Conservation (phyloP, 64 coral and sea anemone genomes). For the Cladopsammia gracilis region DNA sequence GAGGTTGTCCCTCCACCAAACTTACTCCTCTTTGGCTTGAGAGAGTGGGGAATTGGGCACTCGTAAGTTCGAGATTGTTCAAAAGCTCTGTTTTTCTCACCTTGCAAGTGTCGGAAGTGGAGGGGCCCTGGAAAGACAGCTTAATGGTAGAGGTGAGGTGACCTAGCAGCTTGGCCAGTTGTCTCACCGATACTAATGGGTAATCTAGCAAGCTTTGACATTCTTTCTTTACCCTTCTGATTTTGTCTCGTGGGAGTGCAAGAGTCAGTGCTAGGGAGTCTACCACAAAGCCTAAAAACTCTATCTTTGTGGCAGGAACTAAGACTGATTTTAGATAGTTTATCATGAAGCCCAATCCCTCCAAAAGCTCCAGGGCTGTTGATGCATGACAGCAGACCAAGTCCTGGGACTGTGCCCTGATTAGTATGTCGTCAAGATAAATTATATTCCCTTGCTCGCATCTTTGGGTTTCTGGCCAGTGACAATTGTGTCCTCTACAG, state of each 20-base stretch:
- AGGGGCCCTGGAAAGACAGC: too few relatives aligned
- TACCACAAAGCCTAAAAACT: not conserved
- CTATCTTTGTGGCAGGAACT: not conserved
- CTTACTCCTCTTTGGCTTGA: constrained; percentile 24
- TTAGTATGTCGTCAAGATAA: not conserved
- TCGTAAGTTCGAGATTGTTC: not conserved
- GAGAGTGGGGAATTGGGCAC: too few relatives aligned
- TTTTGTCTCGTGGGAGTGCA: constrained; percentile 8
- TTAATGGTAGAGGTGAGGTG: not conserved
- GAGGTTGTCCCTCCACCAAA: constrained; percentile 44
- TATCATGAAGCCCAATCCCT: not conserved
- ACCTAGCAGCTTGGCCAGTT: not conserved
- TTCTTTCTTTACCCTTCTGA: not conserved
- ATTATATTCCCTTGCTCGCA: too few relatives aligned
- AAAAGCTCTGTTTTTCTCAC: too few relatives aligned
- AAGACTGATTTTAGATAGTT: constrained; percentile 10
- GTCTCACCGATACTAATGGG: not conserved
- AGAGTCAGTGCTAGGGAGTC: not conserved
- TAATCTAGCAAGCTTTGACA: not conserved
- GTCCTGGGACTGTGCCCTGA: not conserved
- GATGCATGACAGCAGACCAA: not conserved
- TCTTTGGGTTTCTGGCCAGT: too few relatives aligned
- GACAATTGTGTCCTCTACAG: too few relatives aligned
- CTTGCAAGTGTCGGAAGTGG: too few relatives aligned
- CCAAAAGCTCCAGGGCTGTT: not conserved